These are phyloP conservation scores for Pangasius djambal DNA, from an alignment of 2,797 vertebrate species.

Conservation along the genomic window DNA sequence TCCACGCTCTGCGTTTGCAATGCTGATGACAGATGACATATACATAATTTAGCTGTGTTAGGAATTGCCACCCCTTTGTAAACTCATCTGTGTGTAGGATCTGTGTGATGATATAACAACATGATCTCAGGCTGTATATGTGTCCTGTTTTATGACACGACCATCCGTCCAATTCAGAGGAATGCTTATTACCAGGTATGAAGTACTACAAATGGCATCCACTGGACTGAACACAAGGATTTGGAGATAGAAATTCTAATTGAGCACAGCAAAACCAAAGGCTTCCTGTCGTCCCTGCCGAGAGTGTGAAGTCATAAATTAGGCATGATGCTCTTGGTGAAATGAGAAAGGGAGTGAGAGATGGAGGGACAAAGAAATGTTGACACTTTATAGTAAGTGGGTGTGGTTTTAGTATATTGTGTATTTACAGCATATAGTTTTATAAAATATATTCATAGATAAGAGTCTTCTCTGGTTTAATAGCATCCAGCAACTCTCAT, in stretches of 20 bases:
- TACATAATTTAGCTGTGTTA: conserved; percentile 17
- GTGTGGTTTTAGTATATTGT: background rate
- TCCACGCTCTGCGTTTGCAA: conserved; percentile 1
- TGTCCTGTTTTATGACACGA: background rate
- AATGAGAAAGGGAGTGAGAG: conserved; percentile 29
- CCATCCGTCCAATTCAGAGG: background rate
- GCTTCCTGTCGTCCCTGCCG: conserved; percentile 35
- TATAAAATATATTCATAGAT: background rate
- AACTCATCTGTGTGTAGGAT: conserved; percentile 2
- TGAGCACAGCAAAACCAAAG: conserved; percentile 8
- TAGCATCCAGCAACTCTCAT: background rate
- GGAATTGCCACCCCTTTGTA: conserved; percentile 2
- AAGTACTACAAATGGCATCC: background rate
- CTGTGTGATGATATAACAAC: background rate
- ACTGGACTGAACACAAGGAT: background rate
- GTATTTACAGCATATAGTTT: background rate
- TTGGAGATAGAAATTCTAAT: background rate
- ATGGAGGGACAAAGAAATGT: background rate
- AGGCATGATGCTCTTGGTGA: conserved; percentile 49
- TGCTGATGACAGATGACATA: conserved; percentile 34
- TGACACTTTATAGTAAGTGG: conserved; percentile 10
- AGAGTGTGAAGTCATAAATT: conserved; percentile 54
- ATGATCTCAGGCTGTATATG: conserved; percentile 1
- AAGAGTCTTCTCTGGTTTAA: background rate
- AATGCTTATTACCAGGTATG: background rate